Percentiles rank a stretch among this genome's conserved stretches.
Conservation (phyloP, 2,797 vertebrate species). For the Bradypodion pumilum region DNA sequence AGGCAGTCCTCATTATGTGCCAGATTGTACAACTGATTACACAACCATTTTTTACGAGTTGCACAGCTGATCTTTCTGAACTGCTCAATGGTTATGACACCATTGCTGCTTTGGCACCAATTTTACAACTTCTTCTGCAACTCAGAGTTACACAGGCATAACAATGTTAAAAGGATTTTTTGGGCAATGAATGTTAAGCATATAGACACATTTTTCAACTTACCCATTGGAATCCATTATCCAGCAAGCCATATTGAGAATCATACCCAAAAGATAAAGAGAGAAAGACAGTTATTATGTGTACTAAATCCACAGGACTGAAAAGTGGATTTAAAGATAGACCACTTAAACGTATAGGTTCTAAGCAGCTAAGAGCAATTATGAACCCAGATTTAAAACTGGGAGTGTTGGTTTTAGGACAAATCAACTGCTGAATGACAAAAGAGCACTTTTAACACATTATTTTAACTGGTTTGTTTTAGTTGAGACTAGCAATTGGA, state of each 20-base stretch:
- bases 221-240: constrained; percentile 38
- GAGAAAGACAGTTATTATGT: constrained; percentile 34
- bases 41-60: too few relatives aligned
- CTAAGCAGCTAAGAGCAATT: not conserved
- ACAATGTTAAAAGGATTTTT: too few relatives aligned
- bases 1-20: too few relatives aligned
- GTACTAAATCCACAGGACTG: not conserved
- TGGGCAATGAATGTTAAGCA: too few relatives aligned
- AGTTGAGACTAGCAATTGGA: too few relatives aligned
- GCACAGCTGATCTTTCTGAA: too few relatives aligned
- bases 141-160: too few relatives aligned
- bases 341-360: not conserved
- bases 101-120: too few relatives aligned
- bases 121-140: too few relatives aligned
- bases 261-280: not conserved
- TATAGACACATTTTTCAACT: constrained; percentile 14
- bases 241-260: constrained; percentile 17
- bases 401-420: not conserved
- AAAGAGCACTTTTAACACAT: not conserved
- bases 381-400: not conserved
- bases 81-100: too few relatives aligned
- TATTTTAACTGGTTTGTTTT: too few relatives aligned
- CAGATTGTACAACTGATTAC: too few relatives aligned
- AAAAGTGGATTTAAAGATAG: not conserved
- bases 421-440: not conserved